phyloP scores from a whole-genome alignment of 2,888 invertebrate genomes.

The Dione vanillae region DNA sequence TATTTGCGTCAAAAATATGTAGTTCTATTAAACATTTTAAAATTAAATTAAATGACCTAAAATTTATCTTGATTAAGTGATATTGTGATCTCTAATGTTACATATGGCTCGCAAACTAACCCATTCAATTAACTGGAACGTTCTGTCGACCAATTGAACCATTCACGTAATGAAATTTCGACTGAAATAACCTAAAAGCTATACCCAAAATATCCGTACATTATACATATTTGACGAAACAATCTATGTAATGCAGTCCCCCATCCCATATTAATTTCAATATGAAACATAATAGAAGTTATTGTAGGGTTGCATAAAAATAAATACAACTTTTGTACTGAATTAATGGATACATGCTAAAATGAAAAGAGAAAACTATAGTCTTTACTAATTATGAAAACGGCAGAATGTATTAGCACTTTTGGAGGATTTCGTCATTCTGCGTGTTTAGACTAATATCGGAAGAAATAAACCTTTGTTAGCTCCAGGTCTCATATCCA shows the following conservation, averaged over 20 bases:
- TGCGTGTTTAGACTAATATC: slow-evolving; percentile 54
- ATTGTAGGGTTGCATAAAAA: background rate
- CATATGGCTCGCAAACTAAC: slow-evolving; percentile 63
- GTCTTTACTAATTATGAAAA: slow-evolving; percentile 45
- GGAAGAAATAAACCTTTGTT: slow-evolving; percentile 73
- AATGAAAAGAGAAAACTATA: slow-evolving; percentile 26
- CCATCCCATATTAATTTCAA: background rate
- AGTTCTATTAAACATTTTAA: background rate
- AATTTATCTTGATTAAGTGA: slow-evolving; percentile 15
- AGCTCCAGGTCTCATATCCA: slow-evolving; percentile 66
- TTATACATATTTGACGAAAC: slow-evolving; percentile 33
- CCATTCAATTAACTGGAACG: slow-evolving; percentile 67
- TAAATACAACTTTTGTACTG: background rate
- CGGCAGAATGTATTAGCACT: slow-evolving; percentile 43
- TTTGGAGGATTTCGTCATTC: slow-evolving; percentile 47
- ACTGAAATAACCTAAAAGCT: slow-evolving; percentile 49
- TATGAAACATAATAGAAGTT: background rate
- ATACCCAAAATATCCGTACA: slow-evolving; percentile 39
- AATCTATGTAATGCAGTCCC: slow-evolving; percentile 11
- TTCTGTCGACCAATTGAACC: slow-evolving; percentile 59
- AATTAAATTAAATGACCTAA: slow-evolving; percentile 3
- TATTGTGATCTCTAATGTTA: slow-evolving; percentile 29
- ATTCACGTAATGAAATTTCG: slow-evolving; percentile 67
- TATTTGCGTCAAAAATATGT: too few species aligned
- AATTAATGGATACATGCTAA: slow-evolving; percentile 1